Base-by-base conservation (phyloP, 37 sponge, comb jelly and placozoan species). In the Bolinopsis microptera region DNA sequence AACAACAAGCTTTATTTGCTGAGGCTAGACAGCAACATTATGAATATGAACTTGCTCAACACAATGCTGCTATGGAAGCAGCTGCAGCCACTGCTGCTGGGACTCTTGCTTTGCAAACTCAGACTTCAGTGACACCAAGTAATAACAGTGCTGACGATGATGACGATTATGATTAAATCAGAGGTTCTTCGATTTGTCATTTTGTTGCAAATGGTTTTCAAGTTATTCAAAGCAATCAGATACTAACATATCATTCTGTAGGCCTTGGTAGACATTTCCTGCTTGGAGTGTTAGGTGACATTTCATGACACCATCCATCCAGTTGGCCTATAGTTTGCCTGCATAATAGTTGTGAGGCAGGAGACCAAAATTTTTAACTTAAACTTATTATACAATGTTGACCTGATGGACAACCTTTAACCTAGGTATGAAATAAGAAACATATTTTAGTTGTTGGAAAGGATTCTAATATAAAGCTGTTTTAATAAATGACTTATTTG, bases 1-100 rank as follows among this genome's bases (percentile, higher is more conserved):
- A 96, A 82, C 97, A 97, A 69, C 96, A 97, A 83, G 95, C 95
- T 69, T 82, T 97, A 48, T 97, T 97, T 96, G 97, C 96, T 0
- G 95, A 97, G 75, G 97, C 97, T 36, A 93, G 96, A 39, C 94
- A 94, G 41, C 95, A 96, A 39, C 95, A 95, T 0, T 86, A 86
- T 86, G 90, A 86, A 3, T 86, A 39, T 86, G 90, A 86, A 38
- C 90, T 86, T 30, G 90, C 90, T 41, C 90, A 86, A 40, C 90
- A 86, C 28, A 86, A 86, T 86, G 90, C 90, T 41, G 90, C 90
- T 25, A 24, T 86, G 34, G 90, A 39, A 41, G 90, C 90, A 26
- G 90, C 90, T 41, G 61, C 90, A 41, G 90, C 90, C 23, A 22
- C 32, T 9, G 23, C 41, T n/a, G 36, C 24, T 24, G 13, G 9